Conservation (phyloP, 2,888 invertebrate species). For the Cinara cedri region DNA sequence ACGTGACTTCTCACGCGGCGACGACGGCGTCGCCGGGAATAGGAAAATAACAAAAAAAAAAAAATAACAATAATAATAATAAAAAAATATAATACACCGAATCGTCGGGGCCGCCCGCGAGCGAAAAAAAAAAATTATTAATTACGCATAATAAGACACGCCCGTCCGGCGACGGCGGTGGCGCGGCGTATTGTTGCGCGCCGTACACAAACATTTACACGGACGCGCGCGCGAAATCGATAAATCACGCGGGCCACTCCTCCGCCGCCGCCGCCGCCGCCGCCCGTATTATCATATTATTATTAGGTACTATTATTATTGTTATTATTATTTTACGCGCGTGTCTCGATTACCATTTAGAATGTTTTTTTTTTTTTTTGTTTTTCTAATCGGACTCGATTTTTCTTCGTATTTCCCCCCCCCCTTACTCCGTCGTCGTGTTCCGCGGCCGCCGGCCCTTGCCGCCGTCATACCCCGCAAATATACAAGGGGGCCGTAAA, state of each 20-base stretch:
- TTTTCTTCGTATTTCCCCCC: neutral
- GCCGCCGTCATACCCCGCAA: no score
- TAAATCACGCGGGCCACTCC: slow-evolving; percentile 48
- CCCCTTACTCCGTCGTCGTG: no score
- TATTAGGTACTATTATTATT: slow-evolving; percentile 28
- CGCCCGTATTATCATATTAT: slow-evolving; percentile 43
- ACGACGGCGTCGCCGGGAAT: slow-evolving; percentile 20
- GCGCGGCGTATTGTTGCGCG: slow-evolving; percentile 30
- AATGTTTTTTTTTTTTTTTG: slow-evolving; percentile 33
- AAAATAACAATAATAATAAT: neutral
- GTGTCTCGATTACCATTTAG: slow-evolving; percentile 54
- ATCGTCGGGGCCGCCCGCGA: slow-evolving; percentile 15
- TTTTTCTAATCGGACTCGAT: slow-evolving; percentile 25
- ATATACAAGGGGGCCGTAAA: no score
- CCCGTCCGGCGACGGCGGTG: slow-evolving; percentile 41
- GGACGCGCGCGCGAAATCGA: slow-evolving; percentile 50
- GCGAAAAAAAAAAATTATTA: slow-evolving; percentile 42
- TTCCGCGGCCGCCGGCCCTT: no score
- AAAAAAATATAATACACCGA: neutral
- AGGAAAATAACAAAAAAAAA: no score
- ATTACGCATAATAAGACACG: slow-evolving; percentile 53
- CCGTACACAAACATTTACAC: slow-evolving; percentile 38
- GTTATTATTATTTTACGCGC: slow-evolving; percentile 38
- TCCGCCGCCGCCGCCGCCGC: slow-evolving; percentile 10
- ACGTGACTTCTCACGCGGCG: slow-evolving; percentile 46